Conservation (phyloP, 2,888 invertebrate genomes). For the Synergus gifuensis region DNA sequence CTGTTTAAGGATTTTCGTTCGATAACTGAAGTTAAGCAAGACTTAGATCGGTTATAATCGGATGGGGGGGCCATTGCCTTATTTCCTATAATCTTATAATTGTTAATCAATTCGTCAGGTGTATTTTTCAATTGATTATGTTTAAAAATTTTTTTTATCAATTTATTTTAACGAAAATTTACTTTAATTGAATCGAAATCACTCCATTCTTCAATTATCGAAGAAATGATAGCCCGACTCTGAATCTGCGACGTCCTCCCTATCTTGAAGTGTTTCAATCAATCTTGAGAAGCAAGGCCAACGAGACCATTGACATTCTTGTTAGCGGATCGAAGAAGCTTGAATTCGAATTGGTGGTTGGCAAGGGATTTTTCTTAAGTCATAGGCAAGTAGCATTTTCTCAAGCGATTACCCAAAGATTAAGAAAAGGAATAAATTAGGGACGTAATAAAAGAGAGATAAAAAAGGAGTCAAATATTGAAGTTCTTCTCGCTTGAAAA, state of each 20-base stretch:
- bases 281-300: background rate
- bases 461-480: background rate
- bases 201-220: background rate
- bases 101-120: too few species aligned
- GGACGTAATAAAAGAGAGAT: background rate
- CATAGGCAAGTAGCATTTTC: background rate
- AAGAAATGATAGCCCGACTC: background rate
- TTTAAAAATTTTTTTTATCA: too few species aligned
- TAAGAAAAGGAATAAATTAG: background rate
- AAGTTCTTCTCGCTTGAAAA: background rate
- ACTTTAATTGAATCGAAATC: background rate
- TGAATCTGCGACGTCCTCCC: background rate
- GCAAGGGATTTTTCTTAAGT: background rate
- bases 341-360: conserved; percentile 61
- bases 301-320: background rate
- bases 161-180: background rate
- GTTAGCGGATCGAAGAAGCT: conserved; percentile 45
- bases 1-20: too few species aligned
- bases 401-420: background rate
- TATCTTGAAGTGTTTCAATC: background rate
- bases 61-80: too few species aligned
- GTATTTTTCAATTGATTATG: too few species aligned
- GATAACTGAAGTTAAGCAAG: too few species aligned
- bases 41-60: too few species aligned
- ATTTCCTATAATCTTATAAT: too few species aligned